Evolutionary conservation across 2,113 vertebrate species (phyloP).

Genomic region (Oreamnos americanus): DNA sequence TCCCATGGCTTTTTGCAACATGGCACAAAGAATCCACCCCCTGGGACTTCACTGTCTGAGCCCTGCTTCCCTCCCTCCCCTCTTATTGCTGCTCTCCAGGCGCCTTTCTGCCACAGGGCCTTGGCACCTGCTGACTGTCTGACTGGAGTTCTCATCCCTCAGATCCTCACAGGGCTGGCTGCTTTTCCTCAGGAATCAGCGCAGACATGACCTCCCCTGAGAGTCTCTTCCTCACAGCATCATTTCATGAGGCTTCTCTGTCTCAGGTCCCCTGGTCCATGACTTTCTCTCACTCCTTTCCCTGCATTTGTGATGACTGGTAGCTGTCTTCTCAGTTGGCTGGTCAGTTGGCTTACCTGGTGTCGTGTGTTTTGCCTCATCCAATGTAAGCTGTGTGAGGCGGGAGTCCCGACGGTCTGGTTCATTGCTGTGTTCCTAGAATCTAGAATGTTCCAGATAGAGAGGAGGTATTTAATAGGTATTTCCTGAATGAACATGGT

Average conservation of each 20-base stretch:
- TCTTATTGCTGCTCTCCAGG: neutral
- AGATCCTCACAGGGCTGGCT: neutral
- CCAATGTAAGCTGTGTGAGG: neutral
- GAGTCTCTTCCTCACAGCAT: neutral
- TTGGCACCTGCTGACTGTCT: neutral
- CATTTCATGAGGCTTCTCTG: neutral
- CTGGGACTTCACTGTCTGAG: neutral
- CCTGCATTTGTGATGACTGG: neutral
- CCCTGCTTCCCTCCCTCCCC: neutral
- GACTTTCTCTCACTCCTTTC: neutral
- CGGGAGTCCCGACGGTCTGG: neutral
- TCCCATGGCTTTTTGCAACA: neutral
- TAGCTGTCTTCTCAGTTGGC: neutral
- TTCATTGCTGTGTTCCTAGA: neutral
- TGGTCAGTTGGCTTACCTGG: neutral
- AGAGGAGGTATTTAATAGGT: neutral
- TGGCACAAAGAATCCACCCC: neutral
- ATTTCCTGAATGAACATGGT: neutral
- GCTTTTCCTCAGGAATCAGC: neutral
- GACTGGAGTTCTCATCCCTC: neutral
- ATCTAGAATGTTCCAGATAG: neutral
- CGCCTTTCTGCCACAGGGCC: neutral
- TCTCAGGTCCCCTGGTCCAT: neutral
- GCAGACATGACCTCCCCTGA: neutral
- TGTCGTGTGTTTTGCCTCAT: neutral